Evolutionary conservation across 2,888 invertebrate species (phyloP).

Genomic region (Folsomia candida): DNA sequence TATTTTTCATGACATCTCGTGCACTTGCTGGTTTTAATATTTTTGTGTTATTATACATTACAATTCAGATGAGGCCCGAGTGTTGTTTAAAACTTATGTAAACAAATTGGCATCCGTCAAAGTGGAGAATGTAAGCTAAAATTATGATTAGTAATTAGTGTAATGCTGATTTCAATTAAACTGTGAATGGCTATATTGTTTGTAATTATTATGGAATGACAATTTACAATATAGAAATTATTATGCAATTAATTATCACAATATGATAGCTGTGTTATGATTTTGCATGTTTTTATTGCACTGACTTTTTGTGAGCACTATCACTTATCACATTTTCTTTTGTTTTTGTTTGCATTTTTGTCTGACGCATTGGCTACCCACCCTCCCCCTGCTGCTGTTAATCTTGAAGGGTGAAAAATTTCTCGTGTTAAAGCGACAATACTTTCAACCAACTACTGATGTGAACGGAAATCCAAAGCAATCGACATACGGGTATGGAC

Average conservation of each 20-base stretch:
- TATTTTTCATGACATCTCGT: no score
- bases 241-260: no score
- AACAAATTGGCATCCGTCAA: constrained; percentile 83
- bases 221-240: no score
- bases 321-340: constrained; percentile 27
- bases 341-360: constrained; percentile 15
- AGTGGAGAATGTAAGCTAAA: constrained; percentile 68
- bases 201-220: no score
- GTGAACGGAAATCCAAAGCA: constrained; percentile 44
- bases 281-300: constrained; percentile 7
- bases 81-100: constrained; percentile 86
- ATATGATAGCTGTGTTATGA: no score
- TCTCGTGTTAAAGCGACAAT: constrained; percentile 68
- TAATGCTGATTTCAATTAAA: no score
- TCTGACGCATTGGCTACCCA: no score
- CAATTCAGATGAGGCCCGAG: constrained; percentile 82
- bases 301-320: constrained; percentile 23
- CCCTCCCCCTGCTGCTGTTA: no score
- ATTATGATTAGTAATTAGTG: no score
- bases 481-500: constrained; percentile 11
- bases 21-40: no score
- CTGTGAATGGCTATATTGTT: no score
- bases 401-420: constrained; percentile 73
- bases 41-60: no score
- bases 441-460: constrained; percentile 47